phyloP scores from a whole-genome alignment of 2,888 invertebrate genomes.

The Lochmaea crataegi region DNA sequence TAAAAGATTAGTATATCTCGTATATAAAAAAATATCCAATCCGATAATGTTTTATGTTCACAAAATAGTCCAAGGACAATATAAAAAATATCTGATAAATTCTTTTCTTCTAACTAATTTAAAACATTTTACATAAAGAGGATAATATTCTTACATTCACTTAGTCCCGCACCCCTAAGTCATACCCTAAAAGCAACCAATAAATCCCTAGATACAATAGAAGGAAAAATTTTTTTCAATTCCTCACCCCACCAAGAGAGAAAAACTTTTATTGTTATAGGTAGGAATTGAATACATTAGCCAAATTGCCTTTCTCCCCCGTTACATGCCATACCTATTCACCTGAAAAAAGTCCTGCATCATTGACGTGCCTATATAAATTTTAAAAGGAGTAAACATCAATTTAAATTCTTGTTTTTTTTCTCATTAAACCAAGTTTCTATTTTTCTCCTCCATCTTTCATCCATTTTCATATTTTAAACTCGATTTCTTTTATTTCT shows the following conservation, averaged over 20 bases:
- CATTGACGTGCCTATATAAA: slow-evolving; percentile 1
- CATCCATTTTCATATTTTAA: no score
- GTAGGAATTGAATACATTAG: slow-evolving; percentile 50
- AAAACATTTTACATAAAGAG: slow-evolving; percentile 10
- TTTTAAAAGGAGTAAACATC: neutral
- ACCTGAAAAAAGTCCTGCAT: slow-evolving; percentile 38
- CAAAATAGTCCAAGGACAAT: no score
- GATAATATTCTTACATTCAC: slow-evolving; percentile 20
- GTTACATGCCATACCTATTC: slow-evolving; percentile 38
- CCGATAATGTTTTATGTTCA: no score
- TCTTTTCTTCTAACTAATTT: neutral
- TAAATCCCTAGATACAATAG: slow-evolving; percentile 33
- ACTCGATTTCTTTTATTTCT: no score
- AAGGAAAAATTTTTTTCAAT: slow-evolving; percentile 31
- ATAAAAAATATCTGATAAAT: neutral
- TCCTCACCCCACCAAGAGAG: slow-evolving; percentile 26
- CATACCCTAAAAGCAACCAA: slow-evolving; percentile 32
- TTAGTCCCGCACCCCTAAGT: slow-evolving; percentile 27
- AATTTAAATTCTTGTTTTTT: no score
- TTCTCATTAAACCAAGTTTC: no score
- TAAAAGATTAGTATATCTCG: no score
- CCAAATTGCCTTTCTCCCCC: slow-evolving; percentile 47
- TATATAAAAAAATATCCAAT: no score
- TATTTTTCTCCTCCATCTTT: neutral
- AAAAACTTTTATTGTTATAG: slow-evolving; percentile 47